phyloP scores from a whole-genome alignment of 1,140 invertebrate genomes.

The Hestina assimilis region DNA sequence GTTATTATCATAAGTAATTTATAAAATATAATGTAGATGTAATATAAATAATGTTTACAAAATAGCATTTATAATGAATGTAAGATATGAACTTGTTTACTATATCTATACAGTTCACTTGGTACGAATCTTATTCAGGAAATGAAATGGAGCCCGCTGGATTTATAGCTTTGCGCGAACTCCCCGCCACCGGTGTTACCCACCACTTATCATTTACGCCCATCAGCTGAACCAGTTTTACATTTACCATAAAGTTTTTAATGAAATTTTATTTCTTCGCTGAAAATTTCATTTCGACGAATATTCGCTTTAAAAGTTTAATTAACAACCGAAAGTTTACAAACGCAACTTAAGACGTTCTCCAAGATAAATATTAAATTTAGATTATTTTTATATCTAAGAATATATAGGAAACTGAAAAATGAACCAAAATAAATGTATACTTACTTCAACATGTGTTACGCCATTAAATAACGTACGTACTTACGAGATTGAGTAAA shows the following conservation, averaged over 20 bases:
- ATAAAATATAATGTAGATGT: too few species aligned
- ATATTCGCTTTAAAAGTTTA: background rate
- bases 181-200: slow-evolving; percentile 43
- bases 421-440: too few species aligned
- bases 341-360: background rate
- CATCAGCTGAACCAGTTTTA: slow-evolving; percentile 38
- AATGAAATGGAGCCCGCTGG: slow-evolving; percentile 54
- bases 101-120: slow-evolving; percentile 18
- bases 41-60: too few species aligned
- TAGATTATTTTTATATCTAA: background rate
- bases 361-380: background rate
- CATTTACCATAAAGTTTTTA: slow-evolving; percentile 31
- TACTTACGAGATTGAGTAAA: slow-evolving; percentile 31
- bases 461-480: slow-evolving; percentile 34
- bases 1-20: too few species aligned
- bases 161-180: slow-evolving; percentile 55
- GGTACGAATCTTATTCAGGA: slow-evolving; percentile 58
- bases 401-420: slow-evolving; percentile 10
- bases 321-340: background rate
- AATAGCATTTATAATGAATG: too few species aligned
- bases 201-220: slow-evolving; percentile 59
- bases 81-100: slow-evolving; percentile 8
- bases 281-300: background rate
- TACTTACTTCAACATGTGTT: slow-evolving; percentile 29
- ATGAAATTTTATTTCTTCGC: slow-evolving; percentile 30